These are phyloP conservation scores for Benthosema pterotum DNA, from an alignment of 2,797 vertebrate genomes.

Conservation along the genomic window DNA sequence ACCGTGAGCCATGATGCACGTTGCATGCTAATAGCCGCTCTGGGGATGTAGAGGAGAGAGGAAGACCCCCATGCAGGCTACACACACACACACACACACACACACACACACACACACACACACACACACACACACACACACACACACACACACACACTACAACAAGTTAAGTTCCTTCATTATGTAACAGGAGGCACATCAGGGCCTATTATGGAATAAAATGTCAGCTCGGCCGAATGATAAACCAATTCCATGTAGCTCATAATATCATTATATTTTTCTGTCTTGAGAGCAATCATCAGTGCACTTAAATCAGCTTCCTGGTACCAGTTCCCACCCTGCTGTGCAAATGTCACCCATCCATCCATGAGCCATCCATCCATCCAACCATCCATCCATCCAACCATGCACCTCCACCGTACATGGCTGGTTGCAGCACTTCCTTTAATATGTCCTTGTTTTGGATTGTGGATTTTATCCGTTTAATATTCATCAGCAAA, in stretches of 20 bases:
- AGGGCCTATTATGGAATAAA: constrained; percentile 45
- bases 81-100: too few species aligned
- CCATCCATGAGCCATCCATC: too few species aligned
- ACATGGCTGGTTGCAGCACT: background rate
- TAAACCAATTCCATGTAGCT: constrained; percentile 48
- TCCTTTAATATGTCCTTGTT: too few species aligned
- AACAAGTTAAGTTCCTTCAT: constrained; percentile 61
- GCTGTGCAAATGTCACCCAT: background rate
- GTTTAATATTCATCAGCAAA: too few species aligned
- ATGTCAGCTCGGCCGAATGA: constrained; percentile 58
- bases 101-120: too few species aligned
- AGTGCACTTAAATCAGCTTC: constrained; percentile 39
- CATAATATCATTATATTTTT: constrained; percentile 45
- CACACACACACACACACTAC: background rate
- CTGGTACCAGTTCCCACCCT: constrained; percentile 16
- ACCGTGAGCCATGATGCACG: constrained; percentile 74
- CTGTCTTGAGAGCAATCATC: constrained; percentile 11
- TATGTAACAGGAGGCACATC: constrained; percentile 65
- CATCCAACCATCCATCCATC: constrained; percentile 4
- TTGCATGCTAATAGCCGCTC: constrained; percentile 90
- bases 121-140: background rate
- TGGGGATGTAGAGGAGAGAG: constrained; percentile 8
- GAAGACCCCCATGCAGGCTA: constrained; percentile 25
- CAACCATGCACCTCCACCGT: background rate
- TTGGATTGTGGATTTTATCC: too few species aligned